Conservation (phyloP, 92 coral and sea anemone genomes). For the Palythoa caribaeorum region DNA sequence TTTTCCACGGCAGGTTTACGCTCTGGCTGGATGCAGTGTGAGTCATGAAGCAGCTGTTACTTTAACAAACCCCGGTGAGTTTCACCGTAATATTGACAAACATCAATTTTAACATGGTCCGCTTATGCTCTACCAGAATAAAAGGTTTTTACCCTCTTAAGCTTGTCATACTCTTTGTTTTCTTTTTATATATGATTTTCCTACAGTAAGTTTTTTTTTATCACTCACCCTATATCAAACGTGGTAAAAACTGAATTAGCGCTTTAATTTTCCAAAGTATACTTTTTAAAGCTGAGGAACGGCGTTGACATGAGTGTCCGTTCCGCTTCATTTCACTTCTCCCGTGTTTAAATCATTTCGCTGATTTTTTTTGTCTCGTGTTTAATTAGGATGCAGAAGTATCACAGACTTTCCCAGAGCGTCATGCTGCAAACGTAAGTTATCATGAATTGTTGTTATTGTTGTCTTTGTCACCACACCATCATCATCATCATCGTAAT, state of each 20-base stretch:
- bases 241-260: too few relatives aligned
- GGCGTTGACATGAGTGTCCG: not conserved
- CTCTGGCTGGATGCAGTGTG: constrained; percentile 20
- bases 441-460: not conserved
- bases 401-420: not conserved
- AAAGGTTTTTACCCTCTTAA: too few relatives aligned
- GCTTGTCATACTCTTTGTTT: too few relatives aligned
- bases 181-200: too few relatives aligned
- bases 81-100: not conserved
- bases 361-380: not conserved
- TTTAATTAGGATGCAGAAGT: not conserved
- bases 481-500: too few relatives aligned
- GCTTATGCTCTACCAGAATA: not conserved
- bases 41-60: constrained; percentile 4
- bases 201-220: too few relatives aligned
- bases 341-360: not conserved
- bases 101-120: not conserved
- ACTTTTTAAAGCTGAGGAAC: too few relatives aligned
- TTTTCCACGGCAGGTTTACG: not conserved
- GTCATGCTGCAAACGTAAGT: not conserved
- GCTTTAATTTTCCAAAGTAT: too few relatives aligned
- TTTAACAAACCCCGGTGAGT: constrained; percentile 1
- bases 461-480: too few relatives aligned
- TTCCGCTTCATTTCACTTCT: not conserved
- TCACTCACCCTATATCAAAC: too few relatives aligned